A percentile compares a stretch with the other conserved stretches of the same genome.
Evolutionary conservation across 2,888 invertebrate genomes (phyloP).

Genomic region (Megastigmus dorsalis): DNA sequence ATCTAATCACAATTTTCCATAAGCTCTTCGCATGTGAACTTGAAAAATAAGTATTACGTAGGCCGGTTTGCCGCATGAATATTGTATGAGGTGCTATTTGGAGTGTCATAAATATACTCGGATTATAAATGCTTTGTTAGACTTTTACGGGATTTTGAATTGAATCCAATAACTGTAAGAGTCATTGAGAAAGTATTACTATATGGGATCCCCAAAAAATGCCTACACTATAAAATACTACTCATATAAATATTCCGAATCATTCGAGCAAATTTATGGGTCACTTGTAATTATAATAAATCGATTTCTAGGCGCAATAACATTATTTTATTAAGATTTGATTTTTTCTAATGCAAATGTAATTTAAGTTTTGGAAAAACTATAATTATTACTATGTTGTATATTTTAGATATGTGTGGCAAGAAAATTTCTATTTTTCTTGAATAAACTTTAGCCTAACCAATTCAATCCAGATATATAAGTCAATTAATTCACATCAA

Average conservation of each 20-base stretch:
- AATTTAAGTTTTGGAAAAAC: too few species aligned
- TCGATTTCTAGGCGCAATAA: too few species aligned
- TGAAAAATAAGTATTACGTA: conserved; percentile 41
- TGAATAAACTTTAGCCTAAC: too few species aligned
- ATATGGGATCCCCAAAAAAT: not conserved
- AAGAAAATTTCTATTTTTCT: too few species aligned
- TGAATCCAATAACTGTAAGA: conserved; percentile 6
- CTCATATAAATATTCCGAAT: not conserved
- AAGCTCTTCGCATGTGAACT: conserved; percentile 23
- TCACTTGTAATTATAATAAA: not conserved
- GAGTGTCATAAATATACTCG: conserved; percentile 27
- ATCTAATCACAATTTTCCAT: conserved; percentile 25
- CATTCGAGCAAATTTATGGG: not conserved
- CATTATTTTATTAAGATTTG: too few species aligned
- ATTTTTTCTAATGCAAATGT: too few species aligned
- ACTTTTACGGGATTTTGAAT: conserved; percentile 31
- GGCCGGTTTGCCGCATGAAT: conserved; percentile 23
- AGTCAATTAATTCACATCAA: too few species aligned
- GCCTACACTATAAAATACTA: conserved; percentile 4
- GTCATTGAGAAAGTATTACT: not conserved
- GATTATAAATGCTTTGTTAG: conserved; percentile 37
- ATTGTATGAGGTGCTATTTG: conserved; percentile 39
- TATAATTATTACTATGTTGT: too few species aligned
- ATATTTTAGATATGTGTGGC: too few species aligned
- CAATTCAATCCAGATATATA: too few species aligned